Conservation (phyloP, 2,113 vertebrate genomes). For the Piliocolobus tephrosceles region DNA sequence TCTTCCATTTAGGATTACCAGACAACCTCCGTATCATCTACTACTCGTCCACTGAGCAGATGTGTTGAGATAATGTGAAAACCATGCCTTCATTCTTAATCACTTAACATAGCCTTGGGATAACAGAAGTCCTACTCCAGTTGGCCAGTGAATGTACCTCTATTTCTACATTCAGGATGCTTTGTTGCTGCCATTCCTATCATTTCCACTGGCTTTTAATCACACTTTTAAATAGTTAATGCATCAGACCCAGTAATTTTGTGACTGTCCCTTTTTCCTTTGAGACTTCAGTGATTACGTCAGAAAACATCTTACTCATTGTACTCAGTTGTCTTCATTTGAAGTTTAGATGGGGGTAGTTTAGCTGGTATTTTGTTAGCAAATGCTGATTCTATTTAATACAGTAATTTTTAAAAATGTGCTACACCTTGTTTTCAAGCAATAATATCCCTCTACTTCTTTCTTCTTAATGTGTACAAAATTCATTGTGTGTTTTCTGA, state of each 20-base stretch:
- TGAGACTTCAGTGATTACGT: neutral
- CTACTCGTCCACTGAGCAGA: neutral
- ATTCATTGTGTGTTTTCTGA: neutral
- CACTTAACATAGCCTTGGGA: neutral
- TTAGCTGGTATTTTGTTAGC: neutral
- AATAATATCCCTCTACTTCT: neutral
- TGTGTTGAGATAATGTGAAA: neutral
- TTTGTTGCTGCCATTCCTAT: neutral
- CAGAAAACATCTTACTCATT: neutral
- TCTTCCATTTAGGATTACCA: neutral
- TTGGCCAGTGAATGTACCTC: neutral
- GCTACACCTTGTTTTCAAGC: neutral
- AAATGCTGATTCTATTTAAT: neutral
- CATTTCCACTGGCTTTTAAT: neutral
- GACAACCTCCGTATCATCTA: neutral
- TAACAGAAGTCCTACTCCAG: neutral
- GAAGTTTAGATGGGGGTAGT: neutral
- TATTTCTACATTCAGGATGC: neutral
- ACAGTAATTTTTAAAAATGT: neutral
- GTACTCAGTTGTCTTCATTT: neutral
- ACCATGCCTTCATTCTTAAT: neutral
- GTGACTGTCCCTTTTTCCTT: neutral
- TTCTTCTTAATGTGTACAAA: neutral
- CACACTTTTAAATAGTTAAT: neutral
- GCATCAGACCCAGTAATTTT: neutral